Evolutionary conservation across 2,797 vertebrate species (phyloP).

Genomic region (Centroberyx gerrardi): DNA sequence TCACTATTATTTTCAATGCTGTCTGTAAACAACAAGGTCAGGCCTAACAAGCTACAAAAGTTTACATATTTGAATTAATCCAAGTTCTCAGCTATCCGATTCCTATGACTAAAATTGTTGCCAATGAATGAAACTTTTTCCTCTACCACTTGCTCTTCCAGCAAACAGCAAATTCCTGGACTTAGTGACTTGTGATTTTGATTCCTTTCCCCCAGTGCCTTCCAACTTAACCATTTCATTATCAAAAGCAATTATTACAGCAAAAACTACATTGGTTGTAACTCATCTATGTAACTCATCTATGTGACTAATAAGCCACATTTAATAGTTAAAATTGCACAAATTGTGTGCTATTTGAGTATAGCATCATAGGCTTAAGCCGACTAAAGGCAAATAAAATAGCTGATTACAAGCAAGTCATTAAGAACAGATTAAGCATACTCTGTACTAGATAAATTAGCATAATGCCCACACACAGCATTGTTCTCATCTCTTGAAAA

Average conservation of each 20-base stretch:
- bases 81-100: slow-evolving; percentile 13
- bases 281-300: too few relatives aligned
- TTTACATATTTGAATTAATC: slow-evolving; percentile 37
- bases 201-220: slow-evolving; percentile 5
- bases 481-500: slow-evolving; percentile 3
- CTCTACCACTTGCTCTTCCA: slow-evolving; percentile 63
- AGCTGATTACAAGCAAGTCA: not conserved
- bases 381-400: too few relatives aligned
- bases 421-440: not conserved
- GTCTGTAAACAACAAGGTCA: slow-evolving; percentile 41
- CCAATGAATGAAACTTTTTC: slow-evolving; percentile 58
- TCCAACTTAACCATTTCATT: not conserved
- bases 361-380: too few relatives aligned
- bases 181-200: not conserved
- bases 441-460: not conserved
- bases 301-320: not conserved
- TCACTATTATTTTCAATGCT: slow-evolving; percentile 38
- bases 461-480: not conserved
- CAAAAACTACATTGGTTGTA: not conserved
- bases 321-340: not conserved
- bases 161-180: slow-evolving; percentile 41
- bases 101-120: slow-evolving; percentile 29
- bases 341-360: not conserved
- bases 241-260: not conserved
- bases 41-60: slow-evolving; percentile 14